Percentiles rank a stretch among this genome's conserved stretches.
Conservation (phyloP, 2,113 vertebrate genomes). For the Puntigrus tetrazona region DNA sequence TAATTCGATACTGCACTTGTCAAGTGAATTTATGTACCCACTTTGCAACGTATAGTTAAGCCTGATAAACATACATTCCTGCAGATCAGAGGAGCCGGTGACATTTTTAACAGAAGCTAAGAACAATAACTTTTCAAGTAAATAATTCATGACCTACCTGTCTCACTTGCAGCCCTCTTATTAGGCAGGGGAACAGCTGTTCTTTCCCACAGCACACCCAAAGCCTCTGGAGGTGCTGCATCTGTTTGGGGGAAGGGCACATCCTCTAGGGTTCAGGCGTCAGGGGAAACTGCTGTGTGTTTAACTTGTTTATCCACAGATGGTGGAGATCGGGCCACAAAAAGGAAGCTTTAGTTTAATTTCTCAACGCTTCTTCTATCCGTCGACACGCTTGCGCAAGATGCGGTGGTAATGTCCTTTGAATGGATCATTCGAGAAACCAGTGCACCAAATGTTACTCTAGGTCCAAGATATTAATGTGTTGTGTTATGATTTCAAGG, state of each 20-base stretch:
- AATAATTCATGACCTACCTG: constrained; percentile 80
- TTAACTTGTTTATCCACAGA: constrained; percentile 79
- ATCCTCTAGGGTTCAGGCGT: constrained; percentile 70
- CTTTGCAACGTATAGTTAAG: background rate
- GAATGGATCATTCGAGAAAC: background rate
- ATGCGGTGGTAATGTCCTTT: background rate
- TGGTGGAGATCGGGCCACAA: constrained; percentile 69
- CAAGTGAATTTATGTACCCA: background rate
- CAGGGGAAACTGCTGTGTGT: constrained; percentile 76
- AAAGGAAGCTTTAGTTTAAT: constrained; percentile 49
- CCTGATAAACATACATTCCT: background rate
- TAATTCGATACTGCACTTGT: background rate
- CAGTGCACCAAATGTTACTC: background rate
- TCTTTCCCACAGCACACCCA: constrained; percentile 65
- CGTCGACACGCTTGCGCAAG: constrained; percentile 26
- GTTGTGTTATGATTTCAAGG: constrained; percentile 45
- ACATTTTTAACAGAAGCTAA: constrained; percentile 27
- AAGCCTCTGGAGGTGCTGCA: constrained; percentile 78
- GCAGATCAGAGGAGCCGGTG: background rate
- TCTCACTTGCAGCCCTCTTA: constrained; percentile 70
- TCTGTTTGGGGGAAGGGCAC: constrained; percentile 69
- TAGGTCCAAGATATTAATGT: constrained; percentile 1
- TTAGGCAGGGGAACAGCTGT: constrained; percentile 77
- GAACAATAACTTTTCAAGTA: constrained; percentile 64
- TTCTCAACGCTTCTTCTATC: constrained; percentile 41